Evolutionary conservation across 2,888 invertebrate species (phyloP).

Genomic region (Drosophila algonquin): DNA sequence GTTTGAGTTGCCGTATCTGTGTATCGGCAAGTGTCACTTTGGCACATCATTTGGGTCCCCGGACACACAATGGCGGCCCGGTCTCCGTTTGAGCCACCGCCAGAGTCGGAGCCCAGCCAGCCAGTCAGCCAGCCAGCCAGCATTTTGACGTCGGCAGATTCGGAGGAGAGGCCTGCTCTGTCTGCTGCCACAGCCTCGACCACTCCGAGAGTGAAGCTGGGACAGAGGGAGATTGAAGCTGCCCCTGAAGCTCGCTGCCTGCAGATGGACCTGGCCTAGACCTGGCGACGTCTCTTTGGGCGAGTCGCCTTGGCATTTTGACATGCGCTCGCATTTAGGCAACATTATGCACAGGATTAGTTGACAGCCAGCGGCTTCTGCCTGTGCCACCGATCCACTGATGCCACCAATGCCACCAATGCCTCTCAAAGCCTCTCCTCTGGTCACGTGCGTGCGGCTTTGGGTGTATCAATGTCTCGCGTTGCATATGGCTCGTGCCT

Average conservation of each 20-base stretch:
- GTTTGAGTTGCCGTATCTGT: constrained; percentile 65
- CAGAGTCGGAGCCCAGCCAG: constrained; percentile 7
- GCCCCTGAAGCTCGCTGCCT: neutral
- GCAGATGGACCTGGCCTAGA: constrained; percentile 5
- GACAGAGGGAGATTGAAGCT: neutral
- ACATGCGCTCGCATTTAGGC: constrained; percentile 72
- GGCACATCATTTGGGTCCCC: constrained; percentile 76
- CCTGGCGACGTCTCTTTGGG: neutral
- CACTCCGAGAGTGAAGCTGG: constrained; percentile 7
- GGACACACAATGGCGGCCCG: constrained; percentile 70
- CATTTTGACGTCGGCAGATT: constrained; percentile 80
- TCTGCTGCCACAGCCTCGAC: constrained; percentile 6
- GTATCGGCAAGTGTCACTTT: constrained; percentile 76
- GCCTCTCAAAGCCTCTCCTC: constrained; percentile 13
- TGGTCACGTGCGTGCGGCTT: constrained; percentile 59
- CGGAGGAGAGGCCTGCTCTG: constrained; percentile 53
- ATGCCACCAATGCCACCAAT: neutral
- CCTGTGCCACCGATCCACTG: too few relatives aligned
- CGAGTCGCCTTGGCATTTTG: constrained; percentile 30
- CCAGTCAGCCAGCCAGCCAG: constrained; percentile 53
- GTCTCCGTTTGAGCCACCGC: constrained; percentile 65
- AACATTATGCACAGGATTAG: constrained; percentile 76
- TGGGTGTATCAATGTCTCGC: constrained; percentile 47
- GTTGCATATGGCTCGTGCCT: constrained; percentile 42
- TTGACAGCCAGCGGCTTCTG: constrained; percentile 35